Evolutionary conservation across 2,797 vertebrate species (phyloP).

Genomic region (Acanthiza pusilla): DNA sequence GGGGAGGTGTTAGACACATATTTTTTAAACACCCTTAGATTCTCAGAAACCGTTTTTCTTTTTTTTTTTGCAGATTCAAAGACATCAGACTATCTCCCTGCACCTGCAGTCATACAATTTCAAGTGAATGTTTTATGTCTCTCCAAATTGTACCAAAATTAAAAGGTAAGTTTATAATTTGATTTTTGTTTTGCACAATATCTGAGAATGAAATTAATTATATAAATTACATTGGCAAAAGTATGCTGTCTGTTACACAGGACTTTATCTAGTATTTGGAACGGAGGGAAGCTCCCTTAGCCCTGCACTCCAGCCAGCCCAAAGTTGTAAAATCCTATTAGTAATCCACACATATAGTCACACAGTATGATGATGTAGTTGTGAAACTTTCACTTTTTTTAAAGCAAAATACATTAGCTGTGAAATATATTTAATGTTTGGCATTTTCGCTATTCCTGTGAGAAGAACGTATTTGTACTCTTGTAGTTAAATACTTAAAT

Average conservation of each 20-base stretch:
- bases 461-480: not conserved
- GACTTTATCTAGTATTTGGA: not conserved
- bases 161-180: not conserved
- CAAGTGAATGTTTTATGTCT: not conserved
- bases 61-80: not conserved
- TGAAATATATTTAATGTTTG: not conserved
- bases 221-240: not conserved
- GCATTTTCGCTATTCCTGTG: not conserved
- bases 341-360: not conserved
- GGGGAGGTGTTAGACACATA: not conserved
- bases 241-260: not conserved
- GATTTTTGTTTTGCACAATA: not conserved
- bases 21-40: not conserved
- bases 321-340: not conserved
- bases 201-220: not conserved
- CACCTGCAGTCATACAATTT: not conserved
- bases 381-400: not conserved
- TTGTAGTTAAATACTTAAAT: not conserved
- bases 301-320: not conserved
- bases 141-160: not conserved
- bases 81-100: not conserved
- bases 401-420: not conserved
- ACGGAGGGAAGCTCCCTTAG: not conserved
- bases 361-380: not conserved
- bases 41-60: not conserved